These are phyloP conservation scores for Conus betulinus DNA, from an alignment of 1,140 invertebrate genomes.

Conservation along the genomic window DNA sequence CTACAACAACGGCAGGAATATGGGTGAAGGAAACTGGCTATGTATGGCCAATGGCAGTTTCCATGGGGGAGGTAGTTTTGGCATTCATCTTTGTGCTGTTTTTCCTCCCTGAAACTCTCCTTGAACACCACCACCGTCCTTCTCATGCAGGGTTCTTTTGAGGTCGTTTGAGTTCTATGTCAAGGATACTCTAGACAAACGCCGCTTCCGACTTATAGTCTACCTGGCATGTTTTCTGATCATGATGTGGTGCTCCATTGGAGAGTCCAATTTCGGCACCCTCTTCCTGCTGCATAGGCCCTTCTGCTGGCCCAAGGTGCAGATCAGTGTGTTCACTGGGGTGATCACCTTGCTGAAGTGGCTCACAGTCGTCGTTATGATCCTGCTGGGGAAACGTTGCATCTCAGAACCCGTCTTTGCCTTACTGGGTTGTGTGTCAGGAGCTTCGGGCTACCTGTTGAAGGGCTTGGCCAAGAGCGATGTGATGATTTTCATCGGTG, in stretches of 20 bases:
- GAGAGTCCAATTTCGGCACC: conserved; percentile 14
- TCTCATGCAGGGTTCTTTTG: not conserved
- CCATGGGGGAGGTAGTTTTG: not conserved
- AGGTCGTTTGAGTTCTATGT: conserved; percentile 29
- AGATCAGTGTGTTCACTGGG: conserved; percentile 33
- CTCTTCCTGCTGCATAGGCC: conserved; percentile 19
- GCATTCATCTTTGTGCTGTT: not conserved
- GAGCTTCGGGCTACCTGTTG: not conserved
- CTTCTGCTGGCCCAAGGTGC: conserved; percentile 20
- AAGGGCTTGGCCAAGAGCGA: conserved; percentile 18
- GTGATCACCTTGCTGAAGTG: conserved; percentile 18
- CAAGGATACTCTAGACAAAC: conserved; percentile 20
- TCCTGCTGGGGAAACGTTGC: conserved; percentile 7
- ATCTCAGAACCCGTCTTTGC: conserved; percentile 30
- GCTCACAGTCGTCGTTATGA: not conserved
- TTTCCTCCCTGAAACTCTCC: conserved; percentile 9
- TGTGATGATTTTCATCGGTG: conserved; percentile 25
- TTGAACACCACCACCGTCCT: not conserved
- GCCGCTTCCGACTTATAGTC: conserved; percentile 13
- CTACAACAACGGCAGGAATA: conserved; percentile 13
- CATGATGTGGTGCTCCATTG: not conserved
- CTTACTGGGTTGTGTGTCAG: not conserved
- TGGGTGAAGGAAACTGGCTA: conserved; percentile 17
- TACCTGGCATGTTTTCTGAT: conserved; percentile 18
- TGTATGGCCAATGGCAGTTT: conserved; percentile 18